A percentile compares a stretch with the other conserved stretches of the same genome.
Conservation (phyloP, 2,888 invertebrate species). For the Terebella lapidaria region DNA sequence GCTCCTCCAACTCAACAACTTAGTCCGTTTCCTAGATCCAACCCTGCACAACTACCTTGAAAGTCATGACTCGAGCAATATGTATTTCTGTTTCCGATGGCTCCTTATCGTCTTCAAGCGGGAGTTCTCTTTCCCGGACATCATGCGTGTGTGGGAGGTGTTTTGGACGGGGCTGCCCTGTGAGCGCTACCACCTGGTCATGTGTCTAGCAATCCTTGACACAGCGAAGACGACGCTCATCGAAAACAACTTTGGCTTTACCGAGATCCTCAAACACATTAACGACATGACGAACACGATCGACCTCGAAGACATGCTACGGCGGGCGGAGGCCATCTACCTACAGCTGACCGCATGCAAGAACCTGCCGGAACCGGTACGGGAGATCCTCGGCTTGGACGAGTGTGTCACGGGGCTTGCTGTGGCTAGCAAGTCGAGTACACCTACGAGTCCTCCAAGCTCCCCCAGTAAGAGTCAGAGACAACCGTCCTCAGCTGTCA, state of each 20-base stretch:
- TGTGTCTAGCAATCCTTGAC: slow-evolving; percentile 88
- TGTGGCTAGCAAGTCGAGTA: too few relatives aligned
- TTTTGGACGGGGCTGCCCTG: slow-evolving; percentile 93
- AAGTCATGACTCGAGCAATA: slow-evolving; percentile 83
- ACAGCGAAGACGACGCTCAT: slow-evolving; percentile 82
- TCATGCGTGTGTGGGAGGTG: slow-evolving; percentile 86
- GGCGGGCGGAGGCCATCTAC: slow-evolving; percentile 87
- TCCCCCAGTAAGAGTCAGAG: too few relatives aligned
- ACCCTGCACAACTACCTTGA: slow-evolving; percentile 76
- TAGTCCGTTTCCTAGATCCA: slow-evolving; percentile 78
- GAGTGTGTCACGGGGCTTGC: too few relatives aligned
- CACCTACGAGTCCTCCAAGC: too few relatives aligned
- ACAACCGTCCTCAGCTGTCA: too few relatives aligned
- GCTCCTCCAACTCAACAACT: slow-evolving; percentile 74
- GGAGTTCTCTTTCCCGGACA: slow-evolving; percentile 79
- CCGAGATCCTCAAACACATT: slow-evolving; percentile 84
- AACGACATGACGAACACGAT: slow-evolving; percentile 88
- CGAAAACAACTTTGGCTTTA: slow-evolving; percentile 86
- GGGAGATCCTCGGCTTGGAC: slow-evolving; percentile 39
- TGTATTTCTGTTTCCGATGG: slow-evolving; percentile 99
- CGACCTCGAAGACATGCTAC: slow-evolving; percentile 74
- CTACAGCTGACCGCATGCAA: slow-evolving; percentile 65
- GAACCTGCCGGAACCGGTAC: slow-evolving; percentile 38
- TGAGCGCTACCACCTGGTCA: slow-evolving; percentile 87
- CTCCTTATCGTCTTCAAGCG: slow-evolving; percentile 91